Percentiles rank a stretch among this genome's conserved stretches.
phyloP scores from a whole-genome alignment of 2,113 vertebrate genomes.

The Mustela nigripes region DNA sequence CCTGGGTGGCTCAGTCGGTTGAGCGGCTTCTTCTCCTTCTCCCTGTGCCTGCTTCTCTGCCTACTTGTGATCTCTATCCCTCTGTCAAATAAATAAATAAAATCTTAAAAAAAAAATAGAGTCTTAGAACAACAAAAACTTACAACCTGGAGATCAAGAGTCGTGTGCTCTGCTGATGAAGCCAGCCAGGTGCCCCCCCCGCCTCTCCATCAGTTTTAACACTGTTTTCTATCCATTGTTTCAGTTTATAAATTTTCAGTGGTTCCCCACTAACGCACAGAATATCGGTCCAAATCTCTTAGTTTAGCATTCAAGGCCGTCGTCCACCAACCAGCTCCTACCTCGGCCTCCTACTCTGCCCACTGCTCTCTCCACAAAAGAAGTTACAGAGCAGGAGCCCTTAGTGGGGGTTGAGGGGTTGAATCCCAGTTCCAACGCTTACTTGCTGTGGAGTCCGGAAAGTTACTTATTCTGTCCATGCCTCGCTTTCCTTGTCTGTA shows the following conservation, averaged over 20 bases:
- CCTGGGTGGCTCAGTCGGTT: too few relatives aligned
- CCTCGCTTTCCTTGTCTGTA: not conserved
- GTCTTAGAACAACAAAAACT: not conserved
- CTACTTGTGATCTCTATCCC: too few relatives aligned
- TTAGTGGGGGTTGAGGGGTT: accelerated
- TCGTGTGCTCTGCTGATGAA: not conserved
- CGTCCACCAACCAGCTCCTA: not conserved
- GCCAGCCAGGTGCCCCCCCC: not conserved
- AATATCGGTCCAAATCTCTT: not conserved
- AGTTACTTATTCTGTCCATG: not conserved
- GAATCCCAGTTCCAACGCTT: not conserved
- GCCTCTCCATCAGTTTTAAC: not conserved
- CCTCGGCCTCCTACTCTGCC: not conserved
- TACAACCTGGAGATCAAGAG: not conserved
- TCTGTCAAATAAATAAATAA: too few relatives aligned
- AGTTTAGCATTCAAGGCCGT: not conserved
- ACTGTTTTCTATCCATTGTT: not conserved
- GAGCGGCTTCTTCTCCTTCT: too few relatives aligned
- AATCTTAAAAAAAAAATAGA: not conserved
- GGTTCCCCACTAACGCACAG: not conserved
- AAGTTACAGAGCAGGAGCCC: not conserved
- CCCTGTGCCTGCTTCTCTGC: too few relatives aligned
- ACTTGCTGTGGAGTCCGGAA: not conserved
- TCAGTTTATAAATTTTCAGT: not conserved
- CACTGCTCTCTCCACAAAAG: not conserved